These are phyloP conservation scores for Phoxinus dragarum DNA, from an alignment of 2,797 vertebrate species.

Conservation along the genomic window DNA sequence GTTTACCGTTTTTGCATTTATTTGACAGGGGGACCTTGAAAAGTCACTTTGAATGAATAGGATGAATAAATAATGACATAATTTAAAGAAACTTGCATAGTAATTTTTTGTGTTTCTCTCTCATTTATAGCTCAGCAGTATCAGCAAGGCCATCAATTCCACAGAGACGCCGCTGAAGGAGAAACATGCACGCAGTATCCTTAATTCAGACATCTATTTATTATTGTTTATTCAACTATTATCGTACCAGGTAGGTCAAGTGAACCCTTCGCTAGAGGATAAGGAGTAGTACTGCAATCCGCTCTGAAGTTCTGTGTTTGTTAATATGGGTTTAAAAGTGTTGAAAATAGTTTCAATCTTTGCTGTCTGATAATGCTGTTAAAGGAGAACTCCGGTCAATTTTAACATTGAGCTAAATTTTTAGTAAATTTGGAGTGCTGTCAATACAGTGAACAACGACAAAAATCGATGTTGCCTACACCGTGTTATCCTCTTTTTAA, in stretches of 20 bases:
- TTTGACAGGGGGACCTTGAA: background rate
- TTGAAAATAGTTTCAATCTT: background rate
- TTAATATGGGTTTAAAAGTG: background rate
- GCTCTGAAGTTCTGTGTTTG: background rate
- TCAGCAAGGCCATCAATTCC: constrained; percentile 96
- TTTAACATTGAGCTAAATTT: too few species aligned
- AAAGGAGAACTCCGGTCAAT: too few species aligned
- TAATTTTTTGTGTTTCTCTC: background rate
- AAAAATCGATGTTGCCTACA: too few species aligned
- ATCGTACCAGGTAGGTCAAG: background rate
- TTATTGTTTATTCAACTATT: background rate
- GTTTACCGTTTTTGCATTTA: background rate
- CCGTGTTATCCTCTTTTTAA: too few species aligned
- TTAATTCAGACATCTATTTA: constrained; percentile 65
- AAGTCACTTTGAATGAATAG: background rate
- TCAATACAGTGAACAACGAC: too few species aligned
- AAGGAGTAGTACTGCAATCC: background rate
- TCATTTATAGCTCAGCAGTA: constrained; percentile 87
- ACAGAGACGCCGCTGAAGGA: constrained; percentile 94
- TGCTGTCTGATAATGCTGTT: background rate
- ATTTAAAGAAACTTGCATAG: background rate
- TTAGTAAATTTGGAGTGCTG: too few species aligned
- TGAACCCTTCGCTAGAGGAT: background rate
- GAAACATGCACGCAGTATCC: constrained; percentile 98
- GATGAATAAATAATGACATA: background rate